Conservation (phyloP, 2,797 vertebrate genomes). For the Amazona finschi region DNA sequence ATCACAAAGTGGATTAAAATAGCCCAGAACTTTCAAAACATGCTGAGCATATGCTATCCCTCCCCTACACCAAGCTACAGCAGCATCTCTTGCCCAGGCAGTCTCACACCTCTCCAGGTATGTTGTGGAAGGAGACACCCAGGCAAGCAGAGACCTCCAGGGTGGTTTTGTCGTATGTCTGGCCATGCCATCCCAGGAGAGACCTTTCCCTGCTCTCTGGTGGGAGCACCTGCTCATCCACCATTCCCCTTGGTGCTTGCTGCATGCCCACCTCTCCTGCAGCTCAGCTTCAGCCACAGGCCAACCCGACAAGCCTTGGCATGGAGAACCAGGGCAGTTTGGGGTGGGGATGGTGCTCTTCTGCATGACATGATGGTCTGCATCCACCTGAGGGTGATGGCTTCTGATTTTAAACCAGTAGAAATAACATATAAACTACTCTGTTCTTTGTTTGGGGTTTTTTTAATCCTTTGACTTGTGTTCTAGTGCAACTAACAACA, state of each 20-base stretch:
- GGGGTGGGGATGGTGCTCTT: background rate
- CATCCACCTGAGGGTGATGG: background rate
- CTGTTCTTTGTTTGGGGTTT: background rate
- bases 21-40: background rate
- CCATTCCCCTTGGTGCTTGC: too few species aligned
- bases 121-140: background rate
- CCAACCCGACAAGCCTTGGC: background rate
- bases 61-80: background rate
- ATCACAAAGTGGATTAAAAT: conserved; percentile 11
- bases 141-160: background rate
- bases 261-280: background rate
- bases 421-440: background rate
- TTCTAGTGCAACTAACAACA: background rate
- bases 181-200: too few species aligned
- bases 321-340: background rate
- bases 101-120: accelerated
- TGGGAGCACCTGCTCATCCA: background rate
- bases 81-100: background rate
- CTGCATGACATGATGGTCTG: background rate
- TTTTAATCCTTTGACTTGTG: background rate
- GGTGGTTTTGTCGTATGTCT: accelerated
- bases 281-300: background rate
- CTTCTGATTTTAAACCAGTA: background rate
- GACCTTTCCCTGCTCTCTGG: background rate
- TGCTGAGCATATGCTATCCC: background rate